These are phyloP conservation scores for Zosterops borbonicus DNA, from an alignment of 2,113 vertebrate genomes.

Conservation along the genomic window DNA sequence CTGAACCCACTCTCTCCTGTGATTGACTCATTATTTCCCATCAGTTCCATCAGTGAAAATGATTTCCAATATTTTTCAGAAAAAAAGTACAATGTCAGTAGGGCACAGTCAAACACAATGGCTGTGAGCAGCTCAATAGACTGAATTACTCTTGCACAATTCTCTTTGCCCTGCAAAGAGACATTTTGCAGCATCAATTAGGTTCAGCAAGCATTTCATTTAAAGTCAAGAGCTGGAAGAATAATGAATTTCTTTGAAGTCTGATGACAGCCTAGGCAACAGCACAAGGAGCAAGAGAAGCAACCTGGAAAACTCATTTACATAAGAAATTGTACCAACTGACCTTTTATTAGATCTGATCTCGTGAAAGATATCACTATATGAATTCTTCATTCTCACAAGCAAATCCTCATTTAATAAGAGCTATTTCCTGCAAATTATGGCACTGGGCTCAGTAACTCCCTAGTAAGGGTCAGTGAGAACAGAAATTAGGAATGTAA, in stretches of 20 bases:
- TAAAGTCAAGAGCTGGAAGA: constrained; percentile 13
- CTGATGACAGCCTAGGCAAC: not conserved
- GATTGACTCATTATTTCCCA: constrained; percentile 34
- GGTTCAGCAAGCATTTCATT: not conserved
- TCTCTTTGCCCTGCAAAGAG: not conserved
- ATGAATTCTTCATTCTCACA: not conserved
- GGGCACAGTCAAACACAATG: not conserved
- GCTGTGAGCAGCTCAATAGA: constrained; percentile 19
- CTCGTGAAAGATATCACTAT: not conserved
- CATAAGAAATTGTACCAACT: not conserved
- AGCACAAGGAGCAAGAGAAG: not conserved
- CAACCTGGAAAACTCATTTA: not conserved
- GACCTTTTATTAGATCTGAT: constrained; percentile 7
- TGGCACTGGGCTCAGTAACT: not conserved
- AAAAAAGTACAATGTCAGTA: not conserved
- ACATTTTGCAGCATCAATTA: constrained; percentile 15
- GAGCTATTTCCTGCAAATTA: not conserved
- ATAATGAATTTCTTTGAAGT: not conserved
- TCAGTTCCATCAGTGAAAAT: constrained; percentile 45
- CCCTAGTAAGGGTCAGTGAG: not conserved
- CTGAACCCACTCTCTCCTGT: not conserved
- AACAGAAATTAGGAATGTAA: not conserved
- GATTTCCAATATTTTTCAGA: constrained; percentile 54
- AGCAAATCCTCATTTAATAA: not conserved
- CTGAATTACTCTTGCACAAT: not conserved